These are phyloP conservation scores for Amiota communis DNA, from an alignment of 2,888 invertebrate species.

Conservation along the genomic window DNA sequence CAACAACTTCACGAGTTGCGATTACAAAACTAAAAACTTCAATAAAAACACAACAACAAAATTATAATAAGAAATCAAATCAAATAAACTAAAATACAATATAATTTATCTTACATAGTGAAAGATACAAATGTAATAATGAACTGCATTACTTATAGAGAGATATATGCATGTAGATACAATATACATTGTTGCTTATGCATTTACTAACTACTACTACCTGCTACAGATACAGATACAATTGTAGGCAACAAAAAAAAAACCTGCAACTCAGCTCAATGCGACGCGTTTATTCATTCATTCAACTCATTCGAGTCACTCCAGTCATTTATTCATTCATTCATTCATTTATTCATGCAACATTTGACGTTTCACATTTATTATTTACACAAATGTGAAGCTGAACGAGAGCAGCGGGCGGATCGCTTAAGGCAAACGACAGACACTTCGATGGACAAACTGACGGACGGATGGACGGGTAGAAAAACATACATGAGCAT, in stretches of 20 bases:
- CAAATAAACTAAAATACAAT: too few relatives aligned
- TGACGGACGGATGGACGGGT: neutral
- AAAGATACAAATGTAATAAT: too few relatives aligned
- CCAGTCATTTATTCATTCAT: conserved; percentile 43
- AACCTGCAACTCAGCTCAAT: conserved; percentile 12
- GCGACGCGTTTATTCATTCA: conserved; percentile 29
- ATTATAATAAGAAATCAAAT: too few relatives aligned
- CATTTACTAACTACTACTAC: neutral
- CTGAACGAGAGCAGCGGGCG: too few relatives aligned
- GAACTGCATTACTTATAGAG: too few relatives aligned
- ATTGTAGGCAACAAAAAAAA: neutral
- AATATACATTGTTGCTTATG: too few relatives aligned
- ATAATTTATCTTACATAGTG: too few relatives aligned
- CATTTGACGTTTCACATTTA: conserved; percentile 48
- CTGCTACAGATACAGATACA: neutral
- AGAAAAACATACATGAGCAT: neutral
- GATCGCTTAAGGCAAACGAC: too few relatives aligned
- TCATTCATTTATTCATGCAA: conserved; percentile 39
- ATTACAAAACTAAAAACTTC: too few relatives aligned
- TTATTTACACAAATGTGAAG: conserved; percentile 35
- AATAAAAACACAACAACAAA: too few relatives aligned
- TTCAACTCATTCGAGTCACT: conserved; percentile 30
- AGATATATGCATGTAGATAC: too few relatives aligned
- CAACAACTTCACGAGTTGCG: too few relatives aligned
- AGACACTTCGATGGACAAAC: neutral